Evolutionary conservation across 1,140 invertebrate species (phyloP).

Genomic region (Vanessa atalanta): DNA sequence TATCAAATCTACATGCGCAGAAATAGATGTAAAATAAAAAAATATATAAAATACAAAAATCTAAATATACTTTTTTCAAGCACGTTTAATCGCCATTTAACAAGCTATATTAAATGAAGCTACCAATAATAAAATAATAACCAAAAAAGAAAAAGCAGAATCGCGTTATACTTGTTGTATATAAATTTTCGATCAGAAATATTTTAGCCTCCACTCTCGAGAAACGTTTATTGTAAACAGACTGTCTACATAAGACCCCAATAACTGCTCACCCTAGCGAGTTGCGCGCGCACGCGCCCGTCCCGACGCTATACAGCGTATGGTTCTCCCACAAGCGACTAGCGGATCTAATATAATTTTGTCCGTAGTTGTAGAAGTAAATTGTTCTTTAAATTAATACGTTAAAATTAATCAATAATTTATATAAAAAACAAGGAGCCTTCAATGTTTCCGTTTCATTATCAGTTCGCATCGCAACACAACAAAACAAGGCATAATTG

Average conservation of each 20-base stretch:
- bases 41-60: no score
- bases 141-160: background rate
- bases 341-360: conserved; percentile 5
- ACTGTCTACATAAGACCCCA: conserved; percentile 19
- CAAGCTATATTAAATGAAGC: no score
- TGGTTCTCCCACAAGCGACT: conserved; percentile 16
- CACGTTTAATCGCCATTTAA: no score
- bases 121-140: background rate
- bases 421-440: no score
- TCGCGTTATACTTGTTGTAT: background rate
- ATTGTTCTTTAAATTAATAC: no score
- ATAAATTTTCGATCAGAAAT: background rate
- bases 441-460: no score
- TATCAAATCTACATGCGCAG: no score
- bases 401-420: no score
- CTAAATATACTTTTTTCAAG: no score
- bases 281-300: conserved; percentile 40
- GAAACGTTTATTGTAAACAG: conserved; percentile 32
- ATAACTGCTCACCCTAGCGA: conserved; percentile 35
- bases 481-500: no score
- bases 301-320: conserved; percentile 20
- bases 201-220: conserved; percentile 6
- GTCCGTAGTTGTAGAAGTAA: background rate
- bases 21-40: no score
- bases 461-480: no score